Percentiles rank a stretch among this genome's conserved stretches.
Conservation (phyloP, 2,888 invertebrate species). For the Acleris cristana region DNA sequence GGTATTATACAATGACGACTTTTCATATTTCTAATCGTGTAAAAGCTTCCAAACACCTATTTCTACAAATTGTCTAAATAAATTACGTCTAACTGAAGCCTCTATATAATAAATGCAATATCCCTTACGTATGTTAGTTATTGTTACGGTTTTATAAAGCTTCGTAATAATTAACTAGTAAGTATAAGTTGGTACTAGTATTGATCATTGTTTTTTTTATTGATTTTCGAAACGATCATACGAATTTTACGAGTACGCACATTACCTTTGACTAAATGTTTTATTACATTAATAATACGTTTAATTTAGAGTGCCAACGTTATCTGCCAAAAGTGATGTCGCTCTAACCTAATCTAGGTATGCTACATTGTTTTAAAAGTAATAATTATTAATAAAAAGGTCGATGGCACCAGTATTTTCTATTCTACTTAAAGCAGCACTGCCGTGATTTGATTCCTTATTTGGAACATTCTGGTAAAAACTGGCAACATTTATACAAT, state of each 20-base stretch:
- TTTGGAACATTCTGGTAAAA: slow-evolving; percentile 20
- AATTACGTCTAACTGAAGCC: slow-evolving; percentile 52
- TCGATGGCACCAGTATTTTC: slow-evolving; percentile 10
- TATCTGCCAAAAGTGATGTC: slow-evolving; percentile 22
- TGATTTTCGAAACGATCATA: slow-evolving; percentile 25
- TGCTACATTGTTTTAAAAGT: slow-evolving; percentile 18
- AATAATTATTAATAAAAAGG: slow-evolving; percentile 2
- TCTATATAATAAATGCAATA: slow-evolving; percentile 52
- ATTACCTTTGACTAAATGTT: slow-evolving; percentile 19
- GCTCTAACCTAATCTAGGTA: slow-evolving; percentile 16
- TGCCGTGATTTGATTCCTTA: slow-evolving; percentile 4
- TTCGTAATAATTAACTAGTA: slow-evolving; percentile 50
- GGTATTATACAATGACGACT: slow-evolving; percentile 70
- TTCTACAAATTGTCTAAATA: slow-evolving; percentile 63
- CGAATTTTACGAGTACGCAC: slow-evolving; percentile 10
- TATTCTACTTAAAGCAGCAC: slow-evolving; percentile 25
- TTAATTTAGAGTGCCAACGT: slow-evolving; percentile 25
- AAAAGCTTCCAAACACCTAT: slow-evolving; percentile 83
- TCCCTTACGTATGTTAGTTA: slow-evolving; percentile 75
- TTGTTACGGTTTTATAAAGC: slow-evolving; percentile 76
- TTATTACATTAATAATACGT: slow-evolving; percentile 9
- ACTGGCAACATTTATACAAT: slow-evolving; percentile 19
- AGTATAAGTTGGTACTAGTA: slow-evolving; percentile 32
- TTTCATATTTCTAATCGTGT: slow-evolving; percentile 66
- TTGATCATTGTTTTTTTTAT: slow-evolving; percentile 23